phyloP scores from a whole-genome alignment of 1,140 invertebrate genomes.

The Riptortus pedestris region DNA sequence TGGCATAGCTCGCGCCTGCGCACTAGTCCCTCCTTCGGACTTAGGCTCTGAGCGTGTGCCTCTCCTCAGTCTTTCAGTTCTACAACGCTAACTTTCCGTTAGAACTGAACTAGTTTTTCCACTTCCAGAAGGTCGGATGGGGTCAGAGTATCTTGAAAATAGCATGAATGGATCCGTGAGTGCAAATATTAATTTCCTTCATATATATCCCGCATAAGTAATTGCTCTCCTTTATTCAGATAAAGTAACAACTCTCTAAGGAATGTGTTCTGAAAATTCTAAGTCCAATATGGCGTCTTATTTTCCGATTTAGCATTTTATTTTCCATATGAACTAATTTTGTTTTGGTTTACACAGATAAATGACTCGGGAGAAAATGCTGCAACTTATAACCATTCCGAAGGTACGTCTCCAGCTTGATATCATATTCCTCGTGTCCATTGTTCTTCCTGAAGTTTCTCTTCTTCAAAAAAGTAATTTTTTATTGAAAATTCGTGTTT shows the following conservation, averaged over 20 bases:
- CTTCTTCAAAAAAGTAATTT: neutral
- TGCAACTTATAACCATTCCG: slow-evolving; percentile 17
- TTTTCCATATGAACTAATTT: neutral
- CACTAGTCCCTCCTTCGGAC: too few relatives aligned
- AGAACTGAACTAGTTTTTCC: too few relatives aligned
- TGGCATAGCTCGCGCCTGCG: too few relatives aligned
- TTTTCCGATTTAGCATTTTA: neutral
- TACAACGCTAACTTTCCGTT: too few relatives aligned
- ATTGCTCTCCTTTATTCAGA: neutral
- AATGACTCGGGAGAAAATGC: slow-evolving; percentile 4
- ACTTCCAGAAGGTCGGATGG: too few relatives aligned
- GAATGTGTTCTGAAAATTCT: slow-evolving; percentile 2
- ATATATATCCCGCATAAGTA: neutral
- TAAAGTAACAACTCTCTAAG: neutral
- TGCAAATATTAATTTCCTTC: neutral
- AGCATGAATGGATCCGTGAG: slow-evolving; percentile 10
- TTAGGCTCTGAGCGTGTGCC: too few relatives aligned
- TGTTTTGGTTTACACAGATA: slow-evolving; percentile 9
- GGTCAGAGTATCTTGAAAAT: too few relatives aligned
- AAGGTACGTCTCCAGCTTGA: slow-evolving; percentile 13
- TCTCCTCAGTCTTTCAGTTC: too few relatives aligned
- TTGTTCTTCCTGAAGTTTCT: neutral
- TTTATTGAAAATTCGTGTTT: neutral
- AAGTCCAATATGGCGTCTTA: slow-evolving; percentile 24
- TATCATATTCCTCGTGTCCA: neutral